A percentile compares a stretch with the other conserved stretches of the same genome.
These are phyloP conservation scores for Electrona antarctica DNA, from an alignment of 2,113 vertebrate species.

Conservation along the genomic window DNA sequence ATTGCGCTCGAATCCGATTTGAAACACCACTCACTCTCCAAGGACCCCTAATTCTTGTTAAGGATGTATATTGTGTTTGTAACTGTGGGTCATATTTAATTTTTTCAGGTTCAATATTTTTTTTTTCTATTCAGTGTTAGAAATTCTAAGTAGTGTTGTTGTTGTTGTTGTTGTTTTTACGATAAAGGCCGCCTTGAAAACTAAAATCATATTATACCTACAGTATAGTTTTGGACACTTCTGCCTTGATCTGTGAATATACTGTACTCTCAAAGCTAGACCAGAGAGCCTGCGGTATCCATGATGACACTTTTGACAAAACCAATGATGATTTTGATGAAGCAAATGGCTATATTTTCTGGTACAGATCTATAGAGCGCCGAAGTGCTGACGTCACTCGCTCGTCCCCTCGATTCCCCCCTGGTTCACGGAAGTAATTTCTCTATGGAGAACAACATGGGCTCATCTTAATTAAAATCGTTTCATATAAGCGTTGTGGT, in stretches of 20 bases:
- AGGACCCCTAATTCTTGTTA: slow-evolving; percentile 37
- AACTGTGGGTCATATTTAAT: slow-evolving; percentile 27
- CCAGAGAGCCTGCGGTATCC: slow-evolving; percentile 4
- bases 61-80: slow-evolving; percentile 33
- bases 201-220: slow-evolving; percentile 5
- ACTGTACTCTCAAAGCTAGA: slow-evolving; percentile 11
- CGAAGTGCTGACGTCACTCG: too few relatives aligned
- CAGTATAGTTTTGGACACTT: slow-evolving; percentile 13
- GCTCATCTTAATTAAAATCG: too few relatives aligned
- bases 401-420: too few relatives aligned
- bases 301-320: neutral
- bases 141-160: slow-evolving; percentile 9
- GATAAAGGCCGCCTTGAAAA: neutral
- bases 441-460: too few relatives aligned
- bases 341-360: slow-evolving; percentile 12
- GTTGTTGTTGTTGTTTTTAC: slow-evolving; percentile 16
- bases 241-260: slow-evolving; percentile 26
- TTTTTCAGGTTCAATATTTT: neutral
- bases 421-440: too few relatives aligned
- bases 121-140: slow-evolving; percentile 14
- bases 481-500: too few relatives aligned
- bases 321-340: neutral
- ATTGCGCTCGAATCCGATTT: slow-evolving; percentile 40
- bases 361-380: too few relatives aligned
- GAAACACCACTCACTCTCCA: slow-evolving; percentile 48